Percentiles rank a stretch among this genome's conserved stretches.
Evolutionary conservation across 2,797 vertebrate genomes (phyloP).

Genomic region (Carapus acus): DNA sequence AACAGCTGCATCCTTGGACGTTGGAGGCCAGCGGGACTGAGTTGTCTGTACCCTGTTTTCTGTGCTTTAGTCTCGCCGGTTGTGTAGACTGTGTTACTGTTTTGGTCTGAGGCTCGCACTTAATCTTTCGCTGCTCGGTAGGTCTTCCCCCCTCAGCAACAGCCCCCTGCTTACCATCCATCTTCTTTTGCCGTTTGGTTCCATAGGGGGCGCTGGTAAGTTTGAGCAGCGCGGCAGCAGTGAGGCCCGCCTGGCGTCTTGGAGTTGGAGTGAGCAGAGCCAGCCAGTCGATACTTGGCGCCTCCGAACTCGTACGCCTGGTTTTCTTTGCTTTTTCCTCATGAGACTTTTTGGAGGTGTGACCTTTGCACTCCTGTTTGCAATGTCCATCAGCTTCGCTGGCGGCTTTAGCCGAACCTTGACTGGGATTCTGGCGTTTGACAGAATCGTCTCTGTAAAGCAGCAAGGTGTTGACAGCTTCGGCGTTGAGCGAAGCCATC

Average conservation of each 20-base stretch:
- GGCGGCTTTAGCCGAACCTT: conserved; percentile 46
- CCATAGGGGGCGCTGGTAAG: conserved; percentile 78
- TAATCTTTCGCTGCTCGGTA: conserved; percentile 30
- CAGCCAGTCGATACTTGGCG: conserved; percentile 64
- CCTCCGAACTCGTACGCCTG: conserved; percentile 53
- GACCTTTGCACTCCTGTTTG: conserved; percentile 14
- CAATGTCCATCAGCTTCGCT: conserved; percentile 6
- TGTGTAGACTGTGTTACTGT: conserved; percentile 49
- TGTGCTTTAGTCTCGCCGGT: conserved; percentile 60
- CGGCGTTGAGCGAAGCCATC: conserved; percentile 91
- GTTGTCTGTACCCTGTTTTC: conserved; percentile 50
- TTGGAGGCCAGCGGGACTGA: conserved; percentile 28
- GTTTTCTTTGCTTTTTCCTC: conserved; percentile 50
- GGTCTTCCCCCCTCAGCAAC: conserved; percentile 29
- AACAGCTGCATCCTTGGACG: conserved; percentile 57
- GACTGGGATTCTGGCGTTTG: conserved; percentile 58
- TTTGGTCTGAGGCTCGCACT: conserved; percentile 45
- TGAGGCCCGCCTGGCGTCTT: conserved; percentile 92
- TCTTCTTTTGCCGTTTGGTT: conserved; percentile 67
- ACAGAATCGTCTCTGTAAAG: conserved; percentile 76
- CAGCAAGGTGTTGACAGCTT: conserved; percentile 93
- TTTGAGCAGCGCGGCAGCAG: conserved; percentile 88
- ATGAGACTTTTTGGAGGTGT: conserved; percentile 59
- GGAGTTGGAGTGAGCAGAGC: conserved; percentile 75
- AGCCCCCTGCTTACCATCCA: conserved; percentile 48